A percentile compares a stretch with the other conserved stretches of the same genome.
phyloP scores from a whole-genome alignment of 2,888 invertebrate genomes.

The Pasiphila rectangulata region DNA sequence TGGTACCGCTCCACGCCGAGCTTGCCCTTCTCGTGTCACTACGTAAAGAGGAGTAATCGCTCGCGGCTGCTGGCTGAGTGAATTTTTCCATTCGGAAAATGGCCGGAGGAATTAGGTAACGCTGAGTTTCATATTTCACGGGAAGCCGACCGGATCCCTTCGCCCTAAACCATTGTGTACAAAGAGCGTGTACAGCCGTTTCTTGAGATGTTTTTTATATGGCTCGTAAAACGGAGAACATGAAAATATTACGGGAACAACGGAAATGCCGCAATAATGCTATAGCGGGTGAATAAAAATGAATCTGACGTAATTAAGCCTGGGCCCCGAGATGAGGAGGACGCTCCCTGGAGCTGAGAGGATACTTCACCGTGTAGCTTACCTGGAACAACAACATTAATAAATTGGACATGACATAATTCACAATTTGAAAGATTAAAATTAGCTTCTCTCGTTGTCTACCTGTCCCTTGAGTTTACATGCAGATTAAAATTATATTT shows the following conservation, averaged over 20 bases:
- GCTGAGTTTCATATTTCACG: slow-evolving; percentile 64
- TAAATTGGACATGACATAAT: slow-evolving; percentile 19
- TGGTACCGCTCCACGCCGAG: slow-evolving; percentile 49
- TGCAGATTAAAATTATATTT: neutral
- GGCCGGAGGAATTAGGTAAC: slow-evolving; percentile 65
- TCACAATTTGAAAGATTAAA: slow-evolving; percentile 12
- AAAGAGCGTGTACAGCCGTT: slow-evolving; percentile 40
- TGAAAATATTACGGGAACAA: slow-evolving; percentile 53
- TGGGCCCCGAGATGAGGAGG: slow-evolving; percentile 25
- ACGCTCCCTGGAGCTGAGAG: slow-evolving; percentile 21
- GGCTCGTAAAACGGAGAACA: slow-evolving; percentile 59
- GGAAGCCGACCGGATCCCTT: slow-evolving; percentile 43
- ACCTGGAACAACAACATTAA: slow-evolving; percentile 37
- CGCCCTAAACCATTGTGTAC: slow-evolving; percentile 35
- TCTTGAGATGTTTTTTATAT: slow-evolving; percentile 60
- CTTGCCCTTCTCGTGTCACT: slow-evolving; percentile 58
- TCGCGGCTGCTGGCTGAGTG: slow-evolving; percentile 65
- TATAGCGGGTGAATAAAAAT: slow-evolving; percentile 49
- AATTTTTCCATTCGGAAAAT: slow-evolving; percentile 74
- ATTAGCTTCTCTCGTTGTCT: slow-evolving; percentile 4
- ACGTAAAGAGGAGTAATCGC: slow-evolving; percentile 70
- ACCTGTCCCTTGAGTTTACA: neutral
- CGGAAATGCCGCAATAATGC: slow-evolving; percentile 54
- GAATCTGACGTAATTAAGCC: slow-evolving; percentile 37
- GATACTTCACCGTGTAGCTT: slow-evolving; percentile 26